phyloP scores from a whole-genome alignment of 2,113 vertebrate genomes.

The Onychostruthus taczanowskii region DNA sequence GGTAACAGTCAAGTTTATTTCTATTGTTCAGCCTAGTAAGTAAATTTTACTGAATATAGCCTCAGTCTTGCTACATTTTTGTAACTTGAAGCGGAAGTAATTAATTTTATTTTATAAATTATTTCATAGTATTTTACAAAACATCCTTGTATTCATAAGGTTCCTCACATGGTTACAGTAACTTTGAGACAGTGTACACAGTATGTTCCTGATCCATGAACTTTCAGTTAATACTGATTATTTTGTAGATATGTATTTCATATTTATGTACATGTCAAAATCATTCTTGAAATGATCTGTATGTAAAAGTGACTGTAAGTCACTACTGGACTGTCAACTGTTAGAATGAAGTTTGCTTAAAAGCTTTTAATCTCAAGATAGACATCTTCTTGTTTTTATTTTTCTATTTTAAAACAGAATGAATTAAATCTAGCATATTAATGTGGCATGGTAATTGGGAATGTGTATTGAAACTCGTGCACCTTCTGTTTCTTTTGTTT shows the following conservation, averaged over 20 bases:
- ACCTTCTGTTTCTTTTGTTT: not conserved
- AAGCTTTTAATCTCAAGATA: not conserved
- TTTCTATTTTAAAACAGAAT: not conserved
- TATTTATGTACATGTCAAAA: not conserved
- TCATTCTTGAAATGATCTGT: accelerated
- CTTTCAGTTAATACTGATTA: not conserved
- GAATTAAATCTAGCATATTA: not conserved
- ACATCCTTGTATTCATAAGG: not conserved
- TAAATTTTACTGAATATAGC: not conserved
- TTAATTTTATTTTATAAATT: not conserved
- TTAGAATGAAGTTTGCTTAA: not conserved
- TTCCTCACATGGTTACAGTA: not conserved
- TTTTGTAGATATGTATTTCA: not conserved
- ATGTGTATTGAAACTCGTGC: not conserved
- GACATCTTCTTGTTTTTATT: not conserved
- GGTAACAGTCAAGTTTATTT: not conserved
- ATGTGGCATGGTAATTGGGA: not conserved
- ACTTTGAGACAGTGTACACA: not conserved
- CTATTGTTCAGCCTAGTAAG: not conserved
- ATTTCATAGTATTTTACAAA: not conserved
- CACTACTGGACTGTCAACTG: not conserved
- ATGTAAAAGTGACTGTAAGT: not conserved
- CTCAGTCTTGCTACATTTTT: not conserved
- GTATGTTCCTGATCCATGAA: not conserved
- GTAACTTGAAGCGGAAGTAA: not conserved